Evolutionary conservation across 2,797 vertebrate genomes (phyloP).

Genomic region (Gorsachius magnificus): DNA sequence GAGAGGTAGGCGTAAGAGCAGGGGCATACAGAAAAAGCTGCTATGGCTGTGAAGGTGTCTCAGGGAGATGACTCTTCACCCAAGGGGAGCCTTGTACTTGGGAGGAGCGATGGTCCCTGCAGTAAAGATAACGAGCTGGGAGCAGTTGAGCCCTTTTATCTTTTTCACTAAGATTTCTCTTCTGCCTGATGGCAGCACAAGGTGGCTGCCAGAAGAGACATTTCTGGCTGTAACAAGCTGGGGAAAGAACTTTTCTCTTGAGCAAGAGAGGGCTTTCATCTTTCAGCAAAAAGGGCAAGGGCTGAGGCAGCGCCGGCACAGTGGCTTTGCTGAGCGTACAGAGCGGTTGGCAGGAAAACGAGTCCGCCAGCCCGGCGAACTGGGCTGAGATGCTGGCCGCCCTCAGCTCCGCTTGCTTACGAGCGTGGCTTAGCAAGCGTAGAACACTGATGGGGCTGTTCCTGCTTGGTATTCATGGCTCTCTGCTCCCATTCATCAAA

Average conservation of each 20-base stretch:
- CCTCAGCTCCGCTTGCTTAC: neutral
- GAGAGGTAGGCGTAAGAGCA: neutral
- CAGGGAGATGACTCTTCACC: neutral
- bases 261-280: conserved; percentile 1
- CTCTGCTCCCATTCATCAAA: neutral
- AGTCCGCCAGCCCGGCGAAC: neutral
- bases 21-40: neutral
- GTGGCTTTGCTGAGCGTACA: neutral
- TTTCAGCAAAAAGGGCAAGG: neutral
- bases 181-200: neutral
- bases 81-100: neutral
- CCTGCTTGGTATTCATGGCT: neutral
- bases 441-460: neutral
- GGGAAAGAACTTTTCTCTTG: conserved; percentile 9
- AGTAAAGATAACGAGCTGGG: neutral
- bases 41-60: neutral
- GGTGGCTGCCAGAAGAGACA: neutral
- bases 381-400: fast-evolving
- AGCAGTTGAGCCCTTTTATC: neutral
- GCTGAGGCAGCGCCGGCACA: neutral
- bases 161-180: neutral
- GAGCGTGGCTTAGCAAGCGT: neutral
- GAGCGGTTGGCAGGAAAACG: neutral
- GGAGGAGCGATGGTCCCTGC: neutral
- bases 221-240: neutral